Conservation (phyloP, 2,113 vertebrate genomes). For the Morone chrysops region DNA sequence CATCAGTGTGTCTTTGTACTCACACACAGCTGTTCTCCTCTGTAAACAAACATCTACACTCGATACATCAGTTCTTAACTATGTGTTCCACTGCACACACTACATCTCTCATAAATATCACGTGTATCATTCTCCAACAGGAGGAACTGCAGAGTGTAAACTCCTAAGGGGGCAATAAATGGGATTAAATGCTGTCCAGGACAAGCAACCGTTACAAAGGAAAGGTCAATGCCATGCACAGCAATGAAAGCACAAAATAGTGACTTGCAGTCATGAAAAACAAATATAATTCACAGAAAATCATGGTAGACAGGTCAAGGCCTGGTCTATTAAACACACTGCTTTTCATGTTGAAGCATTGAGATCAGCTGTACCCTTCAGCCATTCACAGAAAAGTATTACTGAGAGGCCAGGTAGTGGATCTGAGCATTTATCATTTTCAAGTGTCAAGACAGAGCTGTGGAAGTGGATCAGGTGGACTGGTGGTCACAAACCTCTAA, state of each 20-base stretch:
- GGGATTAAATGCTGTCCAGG: background rate
- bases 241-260: background rate
- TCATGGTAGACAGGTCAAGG: background rate
- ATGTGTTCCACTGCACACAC: background rate
- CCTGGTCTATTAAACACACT: background rate
- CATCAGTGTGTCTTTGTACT: background rate
- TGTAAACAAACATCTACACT: background rate
- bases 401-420: background rate
- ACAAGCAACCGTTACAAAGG: background rate
- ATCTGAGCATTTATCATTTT: background rate
- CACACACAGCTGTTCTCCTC: slow-evolving; percentile 5
- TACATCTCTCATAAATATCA: background rate
- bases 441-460: background rate
- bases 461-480: background rate
- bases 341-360: background rate
- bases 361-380: background rate
- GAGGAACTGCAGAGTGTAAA: background rate
- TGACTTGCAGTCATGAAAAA: background rate
- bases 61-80: slow-evolving; percentile 3
- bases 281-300: background rate
- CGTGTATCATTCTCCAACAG: background rate
- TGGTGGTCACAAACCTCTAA: background rate
- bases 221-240: background rate
- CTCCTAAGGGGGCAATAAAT: background rate
- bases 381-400: background rate